Evolutionary conservation across 2,113 vertebrate genomes (phyloP), one percentile per base, ranked within the genome.

Genomic region (Mormoops blainvillei): DNA sequence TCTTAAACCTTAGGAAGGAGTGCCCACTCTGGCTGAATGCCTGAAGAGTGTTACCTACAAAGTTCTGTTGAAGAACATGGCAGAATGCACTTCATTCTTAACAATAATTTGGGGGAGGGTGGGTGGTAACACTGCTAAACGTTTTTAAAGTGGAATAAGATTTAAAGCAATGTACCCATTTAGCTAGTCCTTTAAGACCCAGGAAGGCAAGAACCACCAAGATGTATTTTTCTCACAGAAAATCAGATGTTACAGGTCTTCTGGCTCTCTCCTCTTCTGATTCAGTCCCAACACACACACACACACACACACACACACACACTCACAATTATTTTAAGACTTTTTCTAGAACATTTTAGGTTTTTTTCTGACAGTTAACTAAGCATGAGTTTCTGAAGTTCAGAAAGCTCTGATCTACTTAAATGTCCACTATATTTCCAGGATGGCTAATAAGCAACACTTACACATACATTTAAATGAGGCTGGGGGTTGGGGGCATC

Each of bases 1-100:
- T 94, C 48, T 88, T 94, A 91, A 97, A 87, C 41, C 80, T 82
- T 82, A 28, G 26, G 78, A 88, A 83, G 85, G 67, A 71, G 12
- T 82, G 36, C 20, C 52, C 36, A 22, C 87, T 82, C 18, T 0
- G 22, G 28, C 77, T 80, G 43, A 73, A 36, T 41, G 28, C 28
- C 7, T 5, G 31, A 76, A 41, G 41, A 86, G 26, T 19, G 31
- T 56, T 63, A 65, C 65, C 38, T 90, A 50, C 4, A 41, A 65
- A 67, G n/a, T 56, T 58, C 43, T 77, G 45, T 15, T 61, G 31
- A 76, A 76, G 45, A 43, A 20, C 43, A 20, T 4, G 2, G 9
- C 24, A 28, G 24, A 68, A 26, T 33, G 8, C 48, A 5, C 33
- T 80, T 74, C 31, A 4, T 65, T 61, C 36, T 58, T 38, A 82